These are phyloP conservation scores for Atethmia centrago DNA, from an alignment of 2,888 invertebrate genomes.

Conservation along the genomic window DNA sequence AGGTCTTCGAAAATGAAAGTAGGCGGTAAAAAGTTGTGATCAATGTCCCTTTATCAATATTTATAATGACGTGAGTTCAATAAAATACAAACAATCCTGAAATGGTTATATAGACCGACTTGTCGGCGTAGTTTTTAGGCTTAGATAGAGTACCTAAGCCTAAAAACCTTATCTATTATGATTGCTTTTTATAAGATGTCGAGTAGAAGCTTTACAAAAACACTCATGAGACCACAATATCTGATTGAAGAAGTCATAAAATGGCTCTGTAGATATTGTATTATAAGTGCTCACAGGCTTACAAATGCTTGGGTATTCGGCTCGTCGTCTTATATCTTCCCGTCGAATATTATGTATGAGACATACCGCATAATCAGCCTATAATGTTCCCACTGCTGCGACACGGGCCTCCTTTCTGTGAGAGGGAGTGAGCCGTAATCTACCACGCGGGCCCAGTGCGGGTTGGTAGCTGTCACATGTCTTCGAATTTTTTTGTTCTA, in stretches of 20 bases:
- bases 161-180: too few relatives aligned
- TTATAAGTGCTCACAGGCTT: background rate
- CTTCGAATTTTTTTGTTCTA: too few relatives aligned
- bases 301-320: background rate
- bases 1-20: slow-evolving; percentile 19
- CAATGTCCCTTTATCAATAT: slow-evolving; percentile 29
- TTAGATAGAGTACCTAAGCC: background rate
- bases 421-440: too few relatives aligned
- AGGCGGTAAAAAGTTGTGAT: slow-evolving; percentile 25
- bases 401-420: too few relatives aligned
- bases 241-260: background rate
- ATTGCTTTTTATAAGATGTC: slow-evolving; percentile 13
- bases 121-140: slow-evolving; percentile 7
- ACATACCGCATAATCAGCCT: too few relatives aligned
- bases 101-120: slow-evolving; percentile 13
- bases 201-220: background rate
- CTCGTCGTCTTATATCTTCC: background rate
- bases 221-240: slow-evolving; percentile 4
- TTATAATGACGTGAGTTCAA: slow-evolving; percentile 40
- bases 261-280: background rate
- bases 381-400: too few relatives aligned
- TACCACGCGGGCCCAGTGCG: too few relatives aligned
- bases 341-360: background rate
- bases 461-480: too few relatives aligned
- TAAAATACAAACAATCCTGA: slow-evolving; percentile 34